Base-by-base conservation (phyloP, 2,113 vertebrate species). In the Protobothrops mucrosquamatus region DNA sequence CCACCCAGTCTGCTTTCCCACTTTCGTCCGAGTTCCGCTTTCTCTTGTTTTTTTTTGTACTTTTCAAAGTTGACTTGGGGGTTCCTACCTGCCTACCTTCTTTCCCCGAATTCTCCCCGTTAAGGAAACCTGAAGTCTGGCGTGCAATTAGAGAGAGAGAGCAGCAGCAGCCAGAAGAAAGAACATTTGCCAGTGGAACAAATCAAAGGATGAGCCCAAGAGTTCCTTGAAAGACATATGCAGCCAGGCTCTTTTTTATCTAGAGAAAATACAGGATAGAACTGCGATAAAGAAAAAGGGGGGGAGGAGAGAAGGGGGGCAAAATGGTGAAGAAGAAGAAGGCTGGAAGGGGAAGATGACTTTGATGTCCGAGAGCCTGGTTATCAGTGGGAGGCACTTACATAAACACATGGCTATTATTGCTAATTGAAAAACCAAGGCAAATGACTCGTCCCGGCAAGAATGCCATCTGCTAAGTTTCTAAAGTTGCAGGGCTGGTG, bases 361-460 rank as follows among this genome's bases (percentile, higher is more conserved):
- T 97, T 98, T 97, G 96, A 97, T 97, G 97, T 95, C 1, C 0
- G 0, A 94, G 94, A 95, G 81, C 93, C 93, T 96, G 94, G 93
- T 96, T 97, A 95, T 96, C 95, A 90, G 91, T 92, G 92, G 93
- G 94, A 97, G 96, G 94, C 51, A 95, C 95, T 96, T 93, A 95
- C 87, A 93, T 95, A 95, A 97, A 96, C 94, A 97, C 52, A 92
- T 89, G 89, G 88, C 94, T 88, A 55, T 92, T 95, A 87, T 93
- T 96, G 89, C 89, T 96, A 95, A 96, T 94, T 96, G 95, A 95
- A 95, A 92, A 94, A 91, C 94, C 81, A 90, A 89, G 46, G 93
- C 93, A 91, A 95, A 93, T 87, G 64, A 24, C 92, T 93, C 89
- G 88, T 91, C 93, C 95, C 91, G 93, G 93, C 48, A 95, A 92